A percentile compares a stretch with the other conserved stretches of the same genome.
phyloP scores from a whole-genome alignment of 2,113 vertebrate species.

The Cebus imitator region DNA sequence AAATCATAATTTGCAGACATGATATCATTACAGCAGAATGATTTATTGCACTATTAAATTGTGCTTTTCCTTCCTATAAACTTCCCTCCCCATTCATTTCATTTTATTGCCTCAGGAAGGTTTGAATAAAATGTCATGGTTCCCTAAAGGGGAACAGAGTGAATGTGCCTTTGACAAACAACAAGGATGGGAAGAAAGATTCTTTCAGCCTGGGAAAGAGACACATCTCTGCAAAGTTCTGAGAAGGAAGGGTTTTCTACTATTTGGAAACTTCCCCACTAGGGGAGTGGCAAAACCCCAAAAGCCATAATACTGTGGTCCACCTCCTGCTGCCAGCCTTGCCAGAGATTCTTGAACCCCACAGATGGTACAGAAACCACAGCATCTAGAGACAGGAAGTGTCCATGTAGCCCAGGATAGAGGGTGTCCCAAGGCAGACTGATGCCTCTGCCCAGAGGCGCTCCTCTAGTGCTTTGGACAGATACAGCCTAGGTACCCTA shows the following conservation, averaged over 20 bases:
- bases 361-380: neutral
- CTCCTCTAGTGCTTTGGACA: neutral
- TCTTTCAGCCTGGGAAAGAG: neutral
- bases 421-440: no score
- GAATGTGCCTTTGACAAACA: neutral
- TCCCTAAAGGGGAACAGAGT: neutral
- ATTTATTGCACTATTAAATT: slow-evolving; percentile 20
- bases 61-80: slow-evolving; percentile 9
- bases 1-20: neutral
- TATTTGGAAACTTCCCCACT: neutral
- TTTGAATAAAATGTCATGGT: neutral
- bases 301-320: neutral
- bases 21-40: neutral
- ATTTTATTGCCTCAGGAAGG: neutral
- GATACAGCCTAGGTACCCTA: neutral
- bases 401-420: neutral
- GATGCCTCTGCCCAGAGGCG: neutral
- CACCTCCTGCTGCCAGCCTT: neutral
- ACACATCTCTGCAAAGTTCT: neutral
- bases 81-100: slow-evolving; percentile 29
- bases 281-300: neutral
- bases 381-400: neutral
- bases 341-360: neutral
- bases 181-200: neutral
- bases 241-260: neutral